Evolutionary conservation across 2,113 vertebrate genomes (phyloP).

Genomic region (Hyaena hyaena): DNA sequence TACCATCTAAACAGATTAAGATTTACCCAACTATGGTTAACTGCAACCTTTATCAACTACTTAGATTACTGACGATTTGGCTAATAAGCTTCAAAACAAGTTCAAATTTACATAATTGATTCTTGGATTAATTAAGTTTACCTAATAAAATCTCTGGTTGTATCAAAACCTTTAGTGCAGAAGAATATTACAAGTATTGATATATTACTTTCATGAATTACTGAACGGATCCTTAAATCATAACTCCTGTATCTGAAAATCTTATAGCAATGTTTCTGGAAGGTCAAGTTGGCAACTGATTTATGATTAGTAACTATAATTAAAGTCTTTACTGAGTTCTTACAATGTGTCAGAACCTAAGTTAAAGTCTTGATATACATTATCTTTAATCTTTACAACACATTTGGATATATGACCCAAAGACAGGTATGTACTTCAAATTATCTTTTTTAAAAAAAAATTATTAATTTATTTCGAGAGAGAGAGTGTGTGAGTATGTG

Average conservation of each 20-base stretch:
- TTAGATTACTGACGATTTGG: not conserved
- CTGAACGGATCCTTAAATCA: not conserved
- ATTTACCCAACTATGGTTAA: not conserved
- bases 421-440: not conserved
- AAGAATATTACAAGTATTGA: not conserved
- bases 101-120: not conserved
- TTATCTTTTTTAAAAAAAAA: not conserved
- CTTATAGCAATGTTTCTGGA: not conserved
- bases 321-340: not conserved
- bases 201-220: not conserved
- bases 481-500: too few species aligned
- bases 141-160: not conserved
- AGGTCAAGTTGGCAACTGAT: not conserved
- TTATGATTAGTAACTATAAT: not conserved
- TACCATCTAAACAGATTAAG: not conserved
- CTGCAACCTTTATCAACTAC: not conserved
- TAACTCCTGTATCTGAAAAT: not conserved
- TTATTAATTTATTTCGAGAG: too few species aligned
- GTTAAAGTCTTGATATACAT: not conserved
- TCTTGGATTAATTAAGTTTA: not conserved
- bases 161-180: not conserved
- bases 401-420: not conserved
- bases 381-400: not conserved
- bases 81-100: not conserved
- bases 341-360: not conserved